These are phyloP conservation scores for Microctonus hyperodae DNA, from an alignment of 2,888 invertebrate genomes.

Conservation along the genomic window DNA sequence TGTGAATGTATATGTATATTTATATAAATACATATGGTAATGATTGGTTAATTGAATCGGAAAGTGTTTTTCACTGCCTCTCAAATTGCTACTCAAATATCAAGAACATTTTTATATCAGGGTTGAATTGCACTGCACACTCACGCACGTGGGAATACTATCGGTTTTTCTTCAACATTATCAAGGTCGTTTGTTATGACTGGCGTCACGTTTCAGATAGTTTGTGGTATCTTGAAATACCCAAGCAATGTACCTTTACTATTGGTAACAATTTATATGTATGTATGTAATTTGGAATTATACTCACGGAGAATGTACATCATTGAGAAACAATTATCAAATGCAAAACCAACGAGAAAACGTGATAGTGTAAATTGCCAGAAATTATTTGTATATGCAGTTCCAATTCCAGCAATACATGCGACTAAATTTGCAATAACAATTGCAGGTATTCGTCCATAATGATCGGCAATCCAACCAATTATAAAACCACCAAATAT, in stretches of 20 bases:
- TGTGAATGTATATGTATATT: no score
- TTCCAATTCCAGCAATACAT: constrained; percentile 74
- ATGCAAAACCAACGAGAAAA: constrained; percentile 86
- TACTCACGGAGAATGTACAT: constrained; percentile 88
- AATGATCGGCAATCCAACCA: constrained; percentile 87
- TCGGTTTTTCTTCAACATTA: not conserved
- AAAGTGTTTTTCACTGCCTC: not conserved
- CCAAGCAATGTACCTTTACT: not conserved
- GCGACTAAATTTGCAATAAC: constrained; percentile 81
- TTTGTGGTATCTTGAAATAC: not conserved
- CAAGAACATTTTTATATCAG: not conserved
- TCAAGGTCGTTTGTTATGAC: not conserved
- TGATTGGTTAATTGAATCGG: not conserved
- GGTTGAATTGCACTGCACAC: not conserved
- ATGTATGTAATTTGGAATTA: not conserved
- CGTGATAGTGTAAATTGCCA: constrained; percentile 81
- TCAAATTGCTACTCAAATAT: not conserved
- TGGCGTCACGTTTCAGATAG: not conserved
- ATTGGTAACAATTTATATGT: not conserved
- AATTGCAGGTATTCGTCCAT: constrained; percentile 84
- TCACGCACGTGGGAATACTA: not conserved
- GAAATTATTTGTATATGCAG: constrained; percentile 76
- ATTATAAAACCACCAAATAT: constrained; percentile 86
- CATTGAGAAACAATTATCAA: constrained; percentile 92
- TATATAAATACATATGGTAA: not conserved